Percentiles rank a stretch among this genome's conserved stretches.
These are phyloP conservation scores for Harmothoe impar DNA, from an alignment of 2,888 invertebrate genomes.

Conservation along the genomic window DNA sequence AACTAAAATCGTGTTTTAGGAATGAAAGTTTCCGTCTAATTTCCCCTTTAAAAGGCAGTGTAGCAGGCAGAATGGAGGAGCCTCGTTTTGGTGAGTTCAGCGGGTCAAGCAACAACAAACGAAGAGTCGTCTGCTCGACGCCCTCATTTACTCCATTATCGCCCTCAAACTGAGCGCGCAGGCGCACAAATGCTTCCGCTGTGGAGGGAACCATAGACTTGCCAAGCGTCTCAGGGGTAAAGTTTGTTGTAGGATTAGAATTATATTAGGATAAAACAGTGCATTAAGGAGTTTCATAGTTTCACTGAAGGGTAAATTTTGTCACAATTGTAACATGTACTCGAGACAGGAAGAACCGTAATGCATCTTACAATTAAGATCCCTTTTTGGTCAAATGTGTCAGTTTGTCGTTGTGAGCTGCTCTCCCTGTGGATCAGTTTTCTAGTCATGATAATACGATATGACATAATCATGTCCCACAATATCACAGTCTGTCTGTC, in stretches of 20 bases:
- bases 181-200: slow-evolving; percentile 34
- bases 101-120: slow-evolving; percentile 30
- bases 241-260: background rate
- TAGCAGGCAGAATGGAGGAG: background rate
- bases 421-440: too few species aligned
- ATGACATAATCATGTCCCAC: too few species aligned
- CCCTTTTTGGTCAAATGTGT: too few species aligned
- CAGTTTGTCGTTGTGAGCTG: too few species aligned
- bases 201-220: background rate
- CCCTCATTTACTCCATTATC: slow-evolving; percentile 46
- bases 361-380: background rate
- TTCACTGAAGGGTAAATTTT: too few species aligned
- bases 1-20: background rate
- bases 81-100: slow-evolving; percentile 20
- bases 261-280: too few species aligned
- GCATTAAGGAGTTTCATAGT: too few species aligned
- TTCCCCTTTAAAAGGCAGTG: background rate
- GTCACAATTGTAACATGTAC: too few species aligned
- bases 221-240: background rate
- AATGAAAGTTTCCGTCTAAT: background rate
- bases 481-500: too few species aligned
- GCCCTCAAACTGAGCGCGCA: slow-evolving; percentile 45
- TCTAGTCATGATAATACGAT: too few species aligned
- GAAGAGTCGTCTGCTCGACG: background rate
- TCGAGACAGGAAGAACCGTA: too few species aligned